Evolutionary conservation across 1,140 invertebrate genomes (phyloP).

Genomic region (Pemphigus obesinymphae): DNA sequence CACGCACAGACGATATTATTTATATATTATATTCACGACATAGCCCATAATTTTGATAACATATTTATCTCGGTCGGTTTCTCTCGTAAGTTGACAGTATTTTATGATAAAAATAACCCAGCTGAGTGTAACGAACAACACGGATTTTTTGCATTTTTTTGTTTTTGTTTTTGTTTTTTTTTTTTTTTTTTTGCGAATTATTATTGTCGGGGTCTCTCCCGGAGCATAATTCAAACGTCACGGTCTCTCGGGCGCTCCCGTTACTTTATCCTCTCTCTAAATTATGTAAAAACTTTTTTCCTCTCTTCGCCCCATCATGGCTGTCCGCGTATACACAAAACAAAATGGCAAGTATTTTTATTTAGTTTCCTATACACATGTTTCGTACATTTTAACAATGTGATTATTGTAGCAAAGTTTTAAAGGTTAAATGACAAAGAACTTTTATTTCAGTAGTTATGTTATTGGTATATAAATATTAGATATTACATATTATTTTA

Average conservation of each 20-base stretch:
- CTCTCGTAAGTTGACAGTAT: slow-evolving; percentile 37
- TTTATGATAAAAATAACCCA: slow-evolving; percentile 37
- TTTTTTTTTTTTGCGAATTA: slow-evolving; percentile 6
- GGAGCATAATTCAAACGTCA: slow-evolving; percentile 39
- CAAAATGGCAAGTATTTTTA: slow-evolving; percentile 29
- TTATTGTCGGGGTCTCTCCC: slow-evolving; percentile 22
- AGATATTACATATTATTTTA: neutral
- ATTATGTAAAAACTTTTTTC: slow-evolving; percentile 42
- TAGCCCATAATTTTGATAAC: slow-evolving; percentile 29
- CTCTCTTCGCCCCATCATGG: neutral
- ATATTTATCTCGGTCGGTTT: slow-evolving; percentile 33
- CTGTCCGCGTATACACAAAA: neutral
- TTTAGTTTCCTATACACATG: slow-evolving; percentile 34
- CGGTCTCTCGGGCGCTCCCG: slow-evolving; percentile 31
- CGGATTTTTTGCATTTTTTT: slow-evolving; percentile 6
- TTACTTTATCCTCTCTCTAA: slow-evolving; percentile 37
- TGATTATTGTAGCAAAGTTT: slow-evolving; percentile 32
- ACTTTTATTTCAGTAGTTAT: neutral
- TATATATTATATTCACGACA: neutral
- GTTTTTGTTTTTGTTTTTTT: too few relatives aligned
- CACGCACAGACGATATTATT: neutral
- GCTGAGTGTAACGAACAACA: slow-evolving; percentile 37
- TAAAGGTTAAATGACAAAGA: slow-evolving; percentile 28
- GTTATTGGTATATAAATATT: neutral
- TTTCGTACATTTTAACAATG: slow-evolving; percentile 18